These are phyloP conservation scores for Champsocephalus esox DNA, from an alignment of 2,797 vertebrate species.

Conservation along the genomic window DNA sequence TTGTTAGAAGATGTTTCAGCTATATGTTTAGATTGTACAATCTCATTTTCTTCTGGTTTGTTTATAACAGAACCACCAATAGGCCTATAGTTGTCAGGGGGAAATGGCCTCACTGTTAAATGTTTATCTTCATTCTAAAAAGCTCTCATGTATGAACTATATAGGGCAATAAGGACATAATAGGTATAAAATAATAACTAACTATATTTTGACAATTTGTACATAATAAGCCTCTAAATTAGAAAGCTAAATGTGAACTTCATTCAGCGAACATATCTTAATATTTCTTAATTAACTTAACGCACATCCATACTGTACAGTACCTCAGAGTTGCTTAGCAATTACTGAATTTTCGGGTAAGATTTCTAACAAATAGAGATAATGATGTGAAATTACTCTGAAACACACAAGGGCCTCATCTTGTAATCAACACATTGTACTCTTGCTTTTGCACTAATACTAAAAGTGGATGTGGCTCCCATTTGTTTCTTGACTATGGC, in stretches of 20 bases:
- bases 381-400: not conserved
- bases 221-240: not conserved
- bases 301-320: not conserved
- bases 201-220: not conserved
- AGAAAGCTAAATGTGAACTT: not conserved
- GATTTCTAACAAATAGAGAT: not conserved
- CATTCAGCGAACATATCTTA: not conserved
- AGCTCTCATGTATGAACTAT: not conserved
- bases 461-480: too few species aligned
- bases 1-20: conserved; percentile 26
- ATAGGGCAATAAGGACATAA: not conserved
- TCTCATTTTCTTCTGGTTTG: not conserved
- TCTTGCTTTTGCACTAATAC: not conserved
- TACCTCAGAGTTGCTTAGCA: not conserved
- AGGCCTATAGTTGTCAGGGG: not conserved
- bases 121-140: not conserved
- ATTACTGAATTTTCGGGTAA: not conserved
- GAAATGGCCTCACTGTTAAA: not conserved
- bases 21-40: not conserved
- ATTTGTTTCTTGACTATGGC: too few species aligned
- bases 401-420: not conserved
- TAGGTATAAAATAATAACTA: not conserved
- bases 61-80: not conserved
- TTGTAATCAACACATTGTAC: not conserved
- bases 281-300: not conserved